A percentile compares a stretch with the other conserved stretches of the same genome.
These are phyloP conservation scores for Aegotheles bennettii DNA, from an alignment of 2,113 vertebrate genomes.

Conservation along the genomic window DNA sequence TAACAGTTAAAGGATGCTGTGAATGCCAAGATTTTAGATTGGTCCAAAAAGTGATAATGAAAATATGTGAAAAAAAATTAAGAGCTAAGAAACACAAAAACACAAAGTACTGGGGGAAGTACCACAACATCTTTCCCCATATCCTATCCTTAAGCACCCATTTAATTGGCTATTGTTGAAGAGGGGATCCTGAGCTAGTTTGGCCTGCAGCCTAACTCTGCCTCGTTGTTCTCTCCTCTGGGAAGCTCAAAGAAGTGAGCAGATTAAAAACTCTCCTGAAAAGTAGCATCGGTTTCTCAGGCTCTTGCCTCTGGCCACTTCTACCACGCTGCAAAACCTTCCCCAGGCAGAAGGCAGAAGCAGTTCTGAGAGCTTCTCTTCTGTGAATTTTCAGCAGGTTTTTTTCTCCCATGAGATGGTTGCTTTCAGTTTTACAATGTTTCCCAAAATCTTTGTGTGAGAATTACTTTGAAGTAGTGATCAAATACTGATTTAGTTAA, in stretches of 20 bases:
- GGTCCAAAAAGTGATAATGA: background rate
- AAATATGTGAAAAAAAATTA: background rate
- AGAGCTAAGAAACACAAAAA: background rate
- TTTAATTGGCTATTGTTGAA: background rate
- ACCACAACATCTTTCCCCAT: background rate
- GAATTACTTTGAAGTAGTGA: slow-evolving; percentile 50
- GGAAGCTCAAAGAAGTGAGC: background rate
- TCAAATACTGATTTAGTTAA: slow-evolving; percentile 58
- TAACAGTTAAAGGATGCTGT: background rate
- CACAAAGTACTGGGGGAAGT: accelerated
- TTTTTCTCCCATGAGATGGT: slow-evolving; percentile 22
- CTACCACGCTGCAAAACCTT: background rate
- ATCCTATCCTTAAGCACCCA: background rate
- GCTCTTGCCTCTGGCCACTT: background rate
- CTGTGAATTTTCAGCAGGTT: slow-evolving; percentile 5
- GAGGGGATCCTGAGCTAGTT: background rate
- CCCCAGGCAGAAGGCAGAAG: slow-evolving; percentile 5
- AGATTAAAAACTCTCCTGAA: background rate
- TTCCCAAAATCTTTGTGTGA: slow-evolving; percentile 53
- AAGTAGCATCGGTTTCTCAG: background rate
- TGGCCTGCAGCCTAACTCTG: background rate
- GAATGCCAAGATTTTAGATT: background rate
- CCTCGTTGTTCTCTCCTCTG: background rate
- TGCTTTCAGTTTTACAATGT: slow-evolving; percentile 4
- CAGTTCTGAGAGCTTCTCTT: background rate